Evolutionary conservation across 2,888 invertebrate species (phyloP).

Genomic region (Panzeria rudis): DNA sequence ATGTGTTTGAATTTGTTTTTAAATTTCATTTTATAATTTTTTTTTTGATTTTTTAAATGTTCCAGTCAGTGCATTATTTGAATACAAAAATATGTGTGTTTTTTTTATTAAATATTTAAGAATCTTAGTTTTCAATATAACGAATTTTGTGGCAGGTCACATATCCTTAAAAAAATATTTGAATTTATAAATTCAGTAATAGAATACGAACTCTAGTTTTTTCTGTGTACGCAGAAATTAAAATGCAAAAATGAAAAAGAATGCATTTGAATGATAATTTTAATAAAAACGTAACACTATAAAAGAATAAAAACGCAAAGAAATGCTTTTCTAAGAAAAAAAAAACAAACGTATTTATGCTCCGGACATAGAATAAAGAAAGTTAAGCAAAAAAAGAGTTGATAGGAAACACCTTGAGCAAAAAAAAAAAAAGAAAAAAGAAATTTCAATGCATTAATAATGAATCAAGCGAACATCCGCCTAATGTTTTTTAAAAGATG

Average conservation of each 20-base stretch:
- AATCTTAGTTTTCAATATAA: too few species aligned
- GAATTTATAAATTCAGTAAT: too few species aligned
- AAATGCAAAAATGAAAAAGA: constrained; percentile 6
- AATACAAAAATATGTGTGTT: too few species aligned
- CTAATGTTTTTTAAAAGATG: neutral
- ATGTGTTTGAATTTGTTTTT: too few species aligned
- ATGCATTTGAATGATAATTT: constrained; percentile 8
- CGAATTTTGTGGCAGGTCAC: too few species aligned
- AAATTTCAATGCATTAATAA: neutral
- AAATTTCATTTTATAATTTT: too few species aligned
- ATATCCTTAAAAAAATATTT: too few species aligned
- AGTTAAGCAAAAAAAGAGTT: neutral
- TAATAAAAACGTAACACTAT: neutral
- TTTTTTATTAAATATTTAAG: too few species aligned
- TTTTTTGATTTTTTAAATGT: too few species aligned
- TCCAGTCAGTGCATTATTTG: too few species aligned
- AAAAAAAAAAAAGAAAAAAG: neutral
- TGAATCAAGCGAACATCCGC: neutral
- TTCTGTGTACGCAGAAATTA: constrained; percentile 45
- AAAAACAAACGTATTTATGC: neutral
- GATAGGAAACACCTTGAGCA: constrained; percentile 1
- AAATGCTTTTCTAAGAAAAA: neutral
- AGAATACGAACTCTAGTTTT: too few species aligned
- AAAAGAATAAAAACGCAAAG: neutral
- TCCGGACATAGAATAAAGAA: neutral